Evolutionary conservation across 2,888 invertebrate species (phyloP), one percentile per base, ranked within the genome.

Genomic region (Philereme transversata): DNA sequence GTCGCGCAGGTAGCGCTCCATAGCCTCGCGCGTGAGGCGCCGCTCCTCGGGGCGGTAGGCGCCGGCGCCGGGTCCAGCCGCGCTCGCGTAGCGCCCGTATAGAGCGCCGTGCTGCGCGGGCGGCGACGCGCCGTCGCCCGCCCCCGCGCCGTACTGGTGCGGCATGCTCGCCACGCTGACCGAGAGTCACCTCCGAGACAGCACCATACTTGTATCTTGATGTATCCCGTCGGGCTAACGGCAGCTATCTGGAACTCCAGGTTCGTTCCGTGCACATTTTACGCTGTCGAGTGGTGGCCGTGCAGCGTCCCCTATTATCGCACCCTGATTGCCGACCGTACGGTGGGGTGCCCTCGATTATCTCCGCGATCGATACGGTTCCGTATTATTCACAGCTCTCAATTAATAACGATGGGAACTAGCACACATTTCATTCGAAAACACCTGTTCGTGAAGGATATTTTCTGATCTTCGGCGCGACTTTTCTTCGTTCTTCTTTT

Each of bases 1-100:
- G 82, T 99, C 98, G 59, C 97, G 94, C 75, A 99, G 94, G 86
- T 99, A 99, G 60, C 97, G 95, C 85, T 98, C 97, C 99, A 99
- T 99, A 44, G 98, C 97, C 75, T 98, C 98, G 62, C 97, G 93
- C 36, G 97, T 97, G 70, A 97, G 93, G 62, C 96, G 93, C 78
- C 97, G 96, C 83, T 97, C 97, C 83, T 97, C 97, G 51, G 95
- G 94, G 61, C 96, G 94, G 82, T 95, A 95, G 70, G 92, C 92
- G 76, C 92, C 90, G 82, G 95, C 88, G 84, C 95, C 89, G 82
- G 93, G 92, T 50, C 92, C 91, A 35, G 92, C 91, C 57, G 92
- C 92, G 74, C 92, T 91, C 57, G 93, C 95, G 73, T 95, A 95
- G 73, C 95, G 94, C 69, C 95, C 94, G 82, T 95, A 95, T 71